Base-by-base conservation (phyloP, 2,888 invertebrate species). In the Autographa pulchrina region DNA sequence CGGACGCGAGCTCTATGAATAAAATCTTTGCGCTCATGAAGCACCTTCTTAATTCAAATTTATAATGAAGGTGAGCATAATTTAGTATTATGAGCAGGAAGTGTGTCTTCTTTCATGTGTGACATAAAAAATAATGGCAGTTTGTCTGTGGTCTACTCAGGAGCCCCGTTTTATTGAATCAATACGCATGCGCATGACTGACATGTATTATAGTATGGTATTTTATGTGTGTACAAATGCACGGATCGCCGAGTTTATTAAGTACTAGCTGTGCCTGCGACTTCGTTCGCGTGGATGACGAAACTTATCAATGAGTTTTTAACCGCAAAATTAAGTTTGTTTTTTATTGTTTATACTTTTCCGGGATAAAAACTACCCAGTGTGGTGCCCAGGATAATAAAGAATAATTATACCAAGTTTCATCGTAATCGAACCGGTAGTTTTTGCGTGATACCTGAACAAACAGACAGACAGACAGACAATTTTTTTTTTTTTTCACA, bases 61-160 rank as follows among this genome's bases (percentile, higher is more conserved):
- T 61, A 54, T 67, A 62, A 74, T 62, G 54, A 67, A 65, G 61
- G 60, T 74, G 41, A 68, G 32, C 65, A 68, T 74, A 38, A 68
- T 54, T 68, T 65, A 25, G 11, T 68, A 68, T 65, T 14, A 52
- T 58, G 58, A 66, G 13, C 64, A 72, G 64, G 35, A 56, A 78
- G 20, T 54, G 54, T 35, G 58, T 78, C 68, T 63, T 65, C 56
- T 58, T 65, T 32, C 35, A 25, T 58, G 31, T 54, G 31, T 56
- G 20, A 18, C 43, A 67, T 16, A 9, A 68, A 59, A 65, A 64
- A 64, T 62, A 64, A 56, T 43, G 18, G 43, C 54, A 9, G 14
- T 14, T 9, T 32, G 61, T 41, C 31, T 41, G 41, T 61, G 16
- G 7, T 65, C 38, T 65, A 25, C 20, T 25, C 58, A 62, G 61